A percentile compares a stretch with the other conserved stretches of the same genome.
Evolutionary conservation across 2,797 vertebrate species (phyloP).

Genomic region (Saxicola maurus): DNA sequence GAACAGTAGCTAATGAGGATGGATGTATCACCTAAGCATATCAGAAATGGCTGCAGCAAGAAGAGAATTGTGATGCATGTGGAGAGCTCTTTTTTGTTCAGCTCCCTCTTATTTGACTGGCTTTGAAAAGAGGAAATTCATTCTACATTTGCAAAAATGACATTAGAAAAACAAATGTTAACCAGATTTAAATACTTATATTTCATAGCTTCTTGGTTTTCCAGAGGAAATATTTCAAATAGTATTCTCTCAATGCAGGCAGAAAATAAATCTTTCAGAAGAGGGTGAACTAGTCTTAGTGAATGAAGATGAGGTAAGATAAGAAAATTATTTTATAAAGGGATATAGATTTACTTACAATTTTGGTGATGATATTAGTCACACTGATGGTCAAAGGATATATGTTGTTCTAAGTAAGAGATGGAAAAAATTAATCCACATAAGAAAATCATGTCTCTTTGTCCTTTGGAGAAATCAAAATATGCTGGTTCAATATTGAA

Average conservation of each 20-base stretch:
- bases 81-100: constrained; percentile 34
- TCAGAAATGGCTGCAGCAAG: constrained; percentile 42
- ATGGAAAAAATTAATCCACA: background rate
- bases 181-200: background rate
- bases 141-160: constrained; percentile 28
- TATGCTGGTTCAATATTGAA: background rate
- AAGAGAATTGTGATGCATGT: constrained; percentile 61
- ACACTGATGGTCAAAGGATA: background rate
- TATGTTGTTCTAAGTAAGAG: background rate
- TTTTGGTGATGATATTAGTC: background rate
- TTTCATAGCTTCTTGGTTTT: constrained; percentile 26
- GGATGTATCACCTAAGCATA: constrained; percentile 64
- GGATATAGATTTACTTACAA: background rate
- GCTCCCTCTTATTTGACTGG: background rate
- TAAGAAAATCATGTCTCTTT: background rate
- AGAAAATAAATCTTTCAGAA: constrained; percentile 18
- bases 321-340: background rate
- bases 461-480: background rate
- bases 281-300: background rate
- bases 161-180: constrained; percentile 43
- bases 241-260: background rate
- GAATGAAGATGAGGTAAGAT: constrained; percentile 28
- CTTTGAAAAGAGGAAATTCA: constrained; percentile 36
- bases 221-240: constrained; percentile 36
- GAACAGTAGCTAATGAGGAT: constrained; percentile 64